These are phyloP conservation scores for Procapra przewalskii DNA, from an alignment of 2,113 vertebrate genomes.

Conservation along the genomic window DNA sequence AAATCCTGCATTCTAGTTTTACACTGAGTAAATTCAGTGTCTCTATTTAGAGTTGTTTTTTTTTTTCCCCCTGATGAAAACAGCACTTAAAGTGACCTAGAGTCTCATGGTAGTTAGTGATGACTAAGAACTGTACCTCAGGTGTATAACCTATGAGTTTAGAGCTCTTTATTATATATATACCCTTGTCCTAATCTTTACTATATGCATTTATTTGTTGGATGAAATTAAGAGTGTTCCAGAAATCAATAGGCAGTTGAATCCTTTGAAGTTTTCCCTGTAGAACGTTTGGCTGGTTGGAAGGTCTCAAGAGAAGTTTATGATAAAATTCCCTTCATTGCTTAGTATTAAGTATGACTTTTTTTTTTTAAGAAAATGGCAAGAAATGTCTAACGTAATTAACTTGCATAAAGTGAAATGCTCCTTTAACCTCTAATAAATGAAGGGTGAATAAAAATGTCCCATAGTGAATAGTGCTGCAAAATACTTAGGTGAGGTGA, in stretches of 20 bases:
- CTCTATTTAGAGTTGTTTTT: neutral
- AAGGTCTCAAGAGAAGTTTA: slow-evolving; percentile 18
- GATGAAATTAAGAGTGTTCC: neutral
- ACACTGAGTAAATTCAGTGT: neutral
- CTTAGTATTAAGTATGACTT: neutral
- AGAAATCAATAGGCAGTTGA: neutral
- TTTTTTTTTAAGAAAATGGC: neutral
- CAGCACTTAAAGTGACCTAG: neutral
- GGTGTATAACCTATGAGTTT: neutral
- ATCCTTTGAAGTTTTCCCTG: neutral
- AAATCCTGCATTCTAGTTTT: neutral
- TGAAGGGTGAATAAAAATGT: slow-evolving; percentile 17
- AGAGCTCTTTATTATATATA: neutral
- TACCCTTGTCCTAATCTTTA: neutral
- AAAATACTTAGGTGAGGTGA: neutral
- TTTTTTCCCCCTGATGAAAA: neutral
- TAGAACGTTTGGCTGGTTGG: neutral
- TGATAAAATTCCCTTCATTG: neutral
- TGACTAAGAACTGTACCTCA: neutral
- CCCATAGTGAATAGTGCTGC: neutral
- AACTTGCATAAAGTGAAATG: neutral
- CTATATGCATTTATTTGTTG: neutral
- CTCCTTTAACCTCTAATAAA: neutral
- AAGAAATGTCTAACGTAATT: neutral
- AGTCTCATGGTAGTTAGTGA: neutral